Evolutionary conservation across 1,140 invertebrate genomes (phyloP).

Genomic region (Chrysomallon squamiferum): DNA sequence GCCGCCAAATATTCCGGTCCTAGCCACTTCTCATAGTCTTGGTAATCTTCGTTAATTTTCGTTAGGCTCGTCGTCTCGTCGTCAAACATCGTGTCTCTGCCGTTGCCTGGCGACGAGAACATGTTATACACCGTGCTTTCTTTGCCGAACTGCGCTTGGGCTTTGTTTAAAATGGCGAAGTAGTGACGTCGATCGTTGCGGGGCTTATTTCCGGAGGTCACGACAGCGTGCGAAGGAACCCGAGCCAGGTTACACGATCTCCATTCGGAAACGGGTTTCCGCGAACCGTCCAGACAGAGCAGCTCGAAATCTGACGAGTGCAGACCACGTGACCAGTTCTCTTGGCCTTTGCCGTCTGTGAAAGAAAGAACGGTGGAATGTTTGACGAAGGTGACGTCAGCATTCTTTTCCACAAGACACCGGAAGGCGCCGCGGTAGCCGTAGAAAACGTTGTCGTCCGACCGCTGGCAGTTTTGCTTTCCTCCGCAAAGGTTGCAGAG

Average conservation of each 20-base stretch:
- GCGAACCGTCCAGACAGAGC: slow-evolving; percentile 84
- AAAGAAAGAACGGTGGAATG: slow-evolving; percentile 90
- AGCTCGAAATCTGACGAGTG: slow-evolving; percentile 86
- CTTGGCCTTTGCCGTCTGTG: slow-evolving; percentile 82
- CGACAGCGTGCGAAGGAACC: slow-evolving; percentile 88
- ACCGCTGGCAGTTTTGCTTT: slow-evolving; percentile 77
- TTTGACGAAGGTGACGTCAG: slow-evolving; percentile 89
- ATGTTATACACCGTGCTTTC: slow-evolving; percentile 37
- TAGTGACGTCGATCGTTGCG: slow-evolving; percentile 10
- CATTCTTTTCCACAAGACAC: slow-evolving; percentile 82
- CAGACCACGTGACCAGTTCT: slow-evolving; percentile 88
- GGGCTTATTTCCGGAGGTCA: slow-evolving; percentile 82
- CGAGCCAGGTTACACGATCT: slow-evolving; percentile 85
- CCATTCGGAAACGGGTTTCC: slow-evolving; percentile 76
- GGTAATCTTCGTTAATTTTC: slow-evolving; percentile 23
- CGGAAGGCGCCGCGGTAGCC: slow-evolving; percentile 86
- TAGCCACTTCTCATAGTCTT: slow-evolving; percentile 29
- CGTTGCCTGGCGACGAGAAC: slow-evolving; percentile 39
- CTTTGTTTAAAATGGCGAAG: slow-evolving; percentile 19
- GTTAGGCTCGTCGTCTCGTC: slow-evolving; percentile 38
- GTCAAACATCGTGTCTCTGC: slow-evolving; percentile 48
- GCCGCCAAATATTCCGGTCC: slow-evolving; percentile 14
- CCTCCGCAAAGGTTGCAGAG: slow-evolving; percentile 90
- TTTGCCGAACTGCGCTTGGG: slow-evolving; percentile 19
- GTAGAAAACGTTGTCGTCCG: slow-evolving; percentile 84